These are phyloP conservation scores for Sarcophaga caerulescens DNA, from an alignment of 2,888 invertebrate genomes.

Conservation along the genomic window DNA sequence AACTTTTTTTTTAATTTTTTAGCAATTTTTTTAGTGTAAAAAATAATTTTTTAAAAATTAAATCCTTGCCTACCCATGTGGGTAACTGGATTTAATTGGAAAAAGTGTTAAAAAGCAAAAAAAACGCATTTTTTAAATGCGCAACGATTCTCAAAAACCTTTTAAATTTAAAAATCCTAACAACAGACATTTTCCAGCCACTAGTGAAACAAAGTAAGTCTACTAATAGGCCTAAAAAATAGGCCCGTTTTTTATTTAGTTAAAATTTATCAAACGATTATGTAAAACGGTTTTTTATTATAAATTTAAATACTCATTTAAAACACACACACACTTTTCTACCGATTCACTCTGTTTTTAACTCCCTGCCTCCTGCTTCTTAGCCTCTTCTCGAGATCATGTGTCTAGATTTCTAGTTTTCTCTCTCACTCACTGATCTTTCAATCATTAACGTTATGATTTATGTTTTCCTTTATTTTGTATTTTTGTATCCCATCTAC, in stretches of 20 bases:
- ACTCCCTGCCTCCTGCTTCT: too few relatives aligned
- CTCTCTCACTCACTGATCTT: too few relatives aligned
- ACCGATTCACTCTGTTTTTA: slow-evolving; percentile 12
- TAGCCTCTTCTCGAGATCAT: too few relatives aligned
- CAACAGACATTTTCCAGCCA: slow-evolving; percentile 48
- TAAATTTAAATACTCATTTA: background rate
- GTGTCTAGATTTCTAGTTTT: too few relatives aligned
- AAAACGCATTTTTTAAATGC: slow-evolving; percentile 64
- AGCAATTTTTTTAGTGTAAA: slow-evolving; percentile 12
- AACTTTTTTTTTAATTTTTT: background rate
- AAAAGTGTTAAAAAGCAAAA: too few relatives aligned
- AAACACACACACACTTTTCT: slow-evolving; percentile 18
- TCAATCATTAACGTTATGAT: too few relatives aligned
- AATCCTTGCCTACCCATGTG: too few relatives aligned
- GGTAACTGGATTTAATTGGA: too few relatives aligned
- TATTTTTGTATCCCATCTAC: too few relatives aligned
- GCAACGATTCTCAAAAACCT: slow-evolving; percentile 59
- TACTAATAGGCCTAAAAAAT: too few relatives aligned
- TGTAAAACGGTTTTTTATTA: slow-evolving; percentile 46
- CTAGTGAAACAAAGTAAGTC: slow-evolving; percentile 58
- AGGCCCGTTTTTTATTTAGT: background rate
- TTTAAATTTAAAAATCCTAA: slow-evolving; percentile 62
- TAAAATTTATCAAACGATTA: slow-evolving; percentile 45
- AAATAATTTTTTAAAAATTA: background rate
- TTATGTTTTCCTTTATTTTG: too few relatives aligned